A percentile compares a stretch with the other conserved stretches of the same genome.
phyloP scores from a whole-genome alignment of 2,888 invertebrate species.

The Alcis repandata region DNA sequence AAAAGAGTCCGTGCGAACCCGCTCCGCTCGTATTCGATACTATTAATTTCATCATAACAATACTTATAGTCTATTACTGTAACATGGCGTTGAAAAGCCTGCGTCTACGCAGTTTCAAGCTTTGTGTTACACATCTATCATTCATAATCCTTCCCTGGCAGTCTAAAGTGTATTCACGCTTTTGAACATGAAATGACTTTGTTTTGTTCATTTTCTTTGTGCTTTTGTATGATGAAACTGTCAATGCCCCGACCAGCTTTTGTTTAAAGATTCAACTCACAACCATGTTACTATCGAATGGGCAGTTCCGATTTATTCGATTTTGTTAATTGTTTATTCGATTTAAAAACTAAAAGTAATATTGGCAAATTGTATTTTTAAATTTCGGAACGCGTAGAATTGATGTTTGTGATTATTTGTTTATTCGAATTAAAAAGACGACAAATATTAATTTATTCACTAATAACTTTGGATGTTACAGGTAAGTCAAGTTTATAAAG shows the following conservation, averaged over 20 bases:
- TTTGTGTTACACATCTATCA: neutral
- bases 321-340: neutral
- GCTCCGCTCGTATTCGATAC: neutral
- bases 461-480: too few relatives aligned
- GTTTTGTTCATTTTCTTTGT: neutral
- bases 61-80: neutral
- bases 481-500: too few relatives aligned
- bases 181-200: neutral
- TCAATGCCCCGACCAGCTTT: neutral
- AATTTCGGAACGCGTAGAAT: neutral
- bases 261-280: neutral
- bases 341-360: neutral
- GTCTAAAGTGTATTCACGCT: constrained; percentile 2
- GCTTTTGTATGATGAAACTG: constrained; percentile 9
- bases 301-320: neutral
- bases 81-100: neutral
- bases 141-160: neutral
- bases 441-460: too few relatives aligned
- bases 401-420: neutral
- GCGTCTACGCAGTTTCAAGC: neutral
- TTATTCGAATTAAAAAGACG: too few relatives aligned
- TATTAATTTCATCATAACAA: neutral
- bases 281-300: constrained; percentile 5
- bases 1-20: neutral
- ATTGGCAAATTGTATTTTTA: neutral